A percentile compares a stretch with the other conserved stretches of the same genome.
Evolutionary conservation across 2,888 invertebrate species (phyloP).

Genomic region (Augiades crinisus): DNA sequence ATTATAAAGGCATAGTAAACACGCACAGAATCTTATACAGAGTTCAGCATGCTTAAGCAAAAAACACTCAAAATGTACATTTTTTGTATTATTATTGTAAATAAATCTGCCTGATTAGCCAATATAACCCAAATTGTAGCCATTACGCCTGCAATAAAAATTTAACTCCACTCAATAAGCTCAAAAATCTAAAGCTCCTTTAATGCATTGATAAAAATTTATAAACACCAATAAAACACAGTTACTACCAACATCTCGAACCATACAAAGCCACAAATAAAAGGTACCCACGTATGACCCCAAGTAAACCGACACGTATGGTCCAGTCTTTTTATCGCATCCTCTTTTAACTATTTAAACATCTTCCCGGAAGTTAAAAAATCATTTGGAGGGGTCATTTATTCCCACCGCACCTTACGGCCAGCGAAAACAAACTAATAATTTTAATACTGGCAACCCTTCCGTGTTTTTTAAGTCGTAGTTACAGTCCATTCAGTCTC

Average conservation of each 20-base stretch:
- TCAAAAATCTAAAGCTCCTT: too few relatives aligned
- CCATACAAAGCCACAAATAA: too few relatives aligned
- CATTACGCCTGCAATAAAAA: too few relatives aligned
- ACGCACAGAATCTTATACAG: too few relatives aligned
- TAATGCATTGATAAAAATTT: too few relatives aligned
- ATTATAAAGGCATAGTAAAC: too few relatives aligned
- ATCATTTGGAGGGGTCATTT: conserved; percentile 66
- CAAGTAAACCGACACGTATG: conserved; percentile 50
- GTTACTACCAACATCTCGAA: not conserved
- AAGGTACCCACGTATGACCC: conserved; percentile 18
- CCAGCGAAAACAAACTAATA: conserved; percentile 69
- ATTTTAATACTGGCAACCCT: conserved; percentile 74
- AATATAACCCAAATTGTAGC: too few relatives aligned
- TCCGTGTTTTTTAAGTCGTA: conserved; percentile 68
- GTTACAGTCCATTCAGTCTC: conserved; percentile 66
- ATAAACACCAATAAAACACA: conserved; percentile 7
- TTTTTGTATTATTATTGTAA: too few relatives aligned
- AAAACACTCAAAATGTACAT: too few relatives aligned
- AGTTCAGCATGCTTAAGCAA: too few relatives aligned
- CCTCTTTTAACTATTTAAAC: conserved; percentile 60
- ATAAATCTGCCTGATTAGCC: too few relatives aligned
- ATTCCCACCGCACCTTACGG: conserved; percentile 75
- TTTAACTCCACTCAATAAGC: too few relatives aligned
- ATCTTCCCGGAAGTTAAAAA: conserved; percentile 77
- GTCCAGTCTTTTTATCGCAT: conserved; percentile 67